Percentiles rank a stretch among this genome's conserved stretches.
These are phyloP conservation scores for Drosophila basisetae DNA, from an alignment of 2,888 invertebrate species.

Conservation along the genomic window DNA sequence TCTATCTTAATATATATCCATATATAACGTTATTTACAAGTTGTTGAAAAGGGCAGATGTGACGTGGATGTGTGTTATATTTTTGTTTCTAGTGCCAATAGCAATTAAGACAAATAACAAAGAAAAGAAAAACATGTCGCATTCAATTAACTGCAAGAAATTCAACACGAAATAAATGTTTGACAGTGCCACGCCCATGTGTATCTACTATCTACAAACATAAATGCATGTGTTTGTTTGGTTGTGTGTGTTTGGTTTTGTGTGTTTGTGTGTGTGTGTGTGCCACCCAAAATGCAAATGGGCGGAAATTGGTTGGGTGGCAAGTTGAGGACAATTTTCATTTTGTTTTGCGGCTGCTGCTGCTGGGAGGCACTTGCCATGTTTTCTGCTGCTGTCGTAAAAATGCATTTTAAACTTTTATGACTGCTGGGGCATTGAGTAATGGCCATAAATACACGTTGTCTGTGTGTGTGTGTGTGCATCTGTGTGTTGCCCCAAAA, in stretches of 20 bases:
- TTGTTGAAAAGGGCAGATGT: constrained; percentile 26
- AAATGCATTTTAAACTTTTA: constrained; percentile 71
- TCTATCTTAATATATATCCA: constrained; percentile 8
- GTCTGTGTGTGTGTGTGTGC: not conserved
- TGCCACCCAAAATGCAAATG: constrained; percentile 28
- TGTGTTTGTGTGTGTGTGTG: not conserved
- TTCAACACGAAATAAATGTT: constrained; percentile 39
- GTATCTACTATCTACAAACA: not conserved
- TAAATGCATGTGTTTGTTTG: not conserved
- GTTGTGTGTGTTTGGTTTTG: not conserved
- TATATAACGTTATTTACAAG: not conserved
- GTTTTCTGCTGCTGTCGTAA: constrained; percentile 49
- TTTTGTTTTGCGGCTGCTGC: constrained; percentile 37
- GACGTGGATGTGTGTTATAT: constrained; percentile 48
- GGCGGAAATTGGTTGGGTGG: constrained; percentile 24
- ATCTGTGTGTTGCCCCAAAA: constrained; percentile 21
- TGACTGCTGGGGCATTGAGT: constrained; percentile 64
- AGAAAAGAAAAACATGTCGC: constrained; percentile 28
- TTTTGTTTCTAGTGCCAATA: constrained; percentile 28
- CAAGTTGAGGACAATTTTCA: constrained; percentile 49
- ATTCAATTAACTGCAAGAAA: constrained; percentile 55
- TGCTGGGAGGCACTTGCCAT: constrained; percentile 37
- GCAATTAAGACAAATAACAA: constrained; percentile 18
- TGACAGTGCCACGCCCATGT: constrained; percentile 61
- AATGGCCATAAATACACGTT: constrained; percentile 65